phyloP scores from a whole-genome alignment of 1,140 invertebrate genomes.

The Chironomus striatipennis region DNA sequence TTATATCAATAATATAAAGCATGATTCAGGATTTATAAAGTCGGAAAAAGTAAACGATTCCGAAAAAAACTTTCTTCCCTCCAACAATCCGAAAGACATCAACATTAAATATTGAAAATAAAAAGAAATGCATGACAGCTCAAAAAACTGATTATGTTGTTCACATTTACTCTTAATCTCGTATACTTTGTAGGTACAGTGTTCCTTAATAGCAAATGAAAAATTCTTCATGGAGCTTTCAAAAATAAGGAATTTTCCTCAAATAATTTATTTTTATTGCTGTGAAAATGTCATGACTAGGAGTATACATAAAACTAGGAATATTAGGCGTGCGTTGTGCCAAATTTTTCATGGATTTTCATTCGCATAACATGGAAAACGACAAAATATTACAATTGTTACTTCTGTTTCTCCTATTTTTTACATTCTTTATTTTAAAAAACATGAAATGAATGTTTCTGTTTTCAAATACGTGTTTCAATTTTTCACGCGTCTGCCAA shows the following conservation, averaged over 20 bases:
- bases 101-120: too few species aligned
- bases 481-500: conserved; percentile 11
- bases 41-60: too few species aligned
- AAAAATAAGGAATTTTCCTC: neutral
- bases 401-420: neutral
- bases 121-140: too few species aligned
- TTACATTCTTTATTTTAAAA: neutral
- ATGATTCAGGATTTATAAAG: too few species aligned
- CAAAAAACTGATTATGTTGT: too few species aligned
- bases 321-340: conserved; percentile 11
- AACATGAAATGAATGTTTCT: neutral
- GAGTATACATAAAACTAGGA: conserved; percentile 6
- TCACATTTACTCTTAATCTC: too few species aligned
- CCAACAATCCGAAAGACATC: too few species aligned
- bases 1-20: too few species aligned
- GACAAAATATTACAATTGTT: conserved; percentile 14
- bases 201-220: neutral
- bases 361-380: neutral
- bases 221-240: neutral
- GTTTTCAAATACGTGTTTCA: neutral
- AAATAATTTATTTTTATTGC: conserved; percentile 6
- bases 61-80: too few species aligned
- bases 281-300: neutral
- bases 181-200: too few species aligned
- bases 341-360: conserved; percentile 2